A percentile compares a stretch with the other conserved stretches of the same genome.
These are phyloP conservation scores for Kuschelorhynchus macadamiae DNA, from an alignment of 2,888 invertebrate species.

Conservation along the genomic window DNA sequence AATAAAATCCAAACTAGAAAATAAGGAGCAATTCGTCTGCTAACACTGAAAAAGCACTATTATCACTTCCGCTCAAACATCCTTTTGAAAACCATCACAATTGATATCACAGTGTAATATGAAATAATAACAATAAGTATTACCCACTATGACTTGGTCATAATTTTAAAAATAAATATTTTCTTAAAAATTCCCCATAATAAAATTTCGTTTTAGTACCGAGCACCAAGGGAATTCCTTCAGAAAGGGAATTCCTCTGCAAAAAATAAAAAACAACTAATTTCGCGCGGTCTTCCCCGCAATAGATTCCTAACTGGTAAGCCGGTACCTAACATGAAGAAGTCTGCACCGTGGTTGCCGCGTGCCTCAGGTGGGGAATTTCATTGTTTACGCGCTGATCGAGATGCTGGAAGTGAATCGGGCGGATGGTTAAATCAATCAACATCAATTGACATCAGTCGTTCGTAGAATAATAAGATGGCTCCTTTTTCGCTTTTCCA, in stretches of 20 bases:
- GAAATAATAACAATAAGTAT: not conserved
- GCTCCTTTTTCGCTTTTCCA: too few species aligned
- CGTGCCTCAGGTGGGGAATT: constrained; percentile 40
- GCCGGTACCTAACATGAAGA: constrained; percentile 40
- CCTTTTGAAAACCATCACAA: constrained; percentile 19
- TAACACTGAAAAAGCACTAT: constrained; percentile 7
- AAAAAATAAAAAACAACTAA: not conserved
- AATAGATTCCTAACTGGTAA: constrained; percentile 35
- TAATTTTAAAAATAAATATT: not conserved
- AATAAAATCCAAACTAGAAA: constrained; percentile 36
- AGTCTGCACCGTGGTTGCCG: constrained; percentile 30
- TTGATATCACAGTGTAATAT: not conserved
- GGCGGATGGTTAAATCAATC: constrained; percentile 16
- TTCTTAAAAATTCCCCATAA: not conserved
- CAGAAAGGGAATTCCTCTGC: constrained; percentile 11
- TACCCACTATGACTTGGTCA: too few species aligned
- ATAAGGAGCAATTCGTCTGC: not conserved
- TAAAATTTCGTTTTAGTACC: not conserved
- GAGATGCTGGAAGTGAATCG: constrained; percentile 12
- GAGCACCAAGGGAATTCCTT: constrained; percentile 15
- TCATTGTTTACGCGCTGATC: constrained; percentile 33
- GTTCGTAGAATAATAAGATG: too few species aligned
- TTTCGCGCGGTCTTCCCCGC: constrained; percentile 29
- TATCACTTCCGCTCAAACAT: constrained; percentile 22
- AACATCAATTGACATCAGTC: not conserved